Evolutionary conservation across 2,888 invertebrate genomes (phyloP).

Genomic region (Drosophila lutescens): DNA sequence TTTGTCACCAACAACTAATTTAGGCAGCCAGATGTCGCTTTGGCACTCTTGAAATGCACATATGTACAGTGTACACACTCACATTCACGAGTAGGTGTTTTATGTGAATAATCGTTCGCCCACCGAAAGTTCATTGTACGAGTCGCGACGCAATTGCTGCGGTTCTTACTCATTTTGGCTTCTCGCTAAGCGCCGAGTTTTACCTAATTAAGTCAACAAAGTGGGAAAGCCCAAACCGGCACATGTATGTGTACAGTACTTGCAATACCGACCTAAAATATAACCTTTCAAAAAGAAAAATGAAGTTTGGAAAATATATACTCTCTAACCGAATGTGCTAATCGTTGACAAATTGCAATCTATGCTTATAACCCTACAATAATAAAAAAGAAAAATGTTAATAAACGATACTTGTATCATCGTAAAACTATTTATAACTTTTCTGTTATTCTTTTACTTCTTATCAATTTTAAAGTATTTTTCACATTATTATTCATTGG

Average conservation of each 20-base stretch:
- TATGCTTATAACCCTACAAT: no score
- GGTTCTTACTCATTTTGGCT: slow-evolving; percentile 66
- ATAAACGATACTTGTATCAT: no score
- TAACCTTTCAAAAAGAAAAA: background rate
- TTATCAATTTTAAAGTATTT: no score
- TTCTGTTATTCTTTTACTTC: no score
- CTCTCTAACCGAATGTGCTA: no score
- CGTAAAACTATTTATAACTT: no score
- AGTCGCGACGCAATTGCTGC: slow-evolving; percentile 30
- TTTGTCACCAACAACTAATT: slow-evolving; percentile 15
- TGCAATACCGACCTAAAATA: background rate
- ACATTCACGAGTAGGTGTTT: slow-evolving; percentile 1
- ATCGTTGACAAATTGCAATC: background rate
- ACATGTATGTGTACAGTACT: background rate
- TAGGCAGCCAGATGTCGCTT: slow-evolving; percentile 21
- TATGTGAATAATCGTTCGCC: slow-evolving; percentile 19
- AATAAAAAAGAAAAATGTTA: no score
- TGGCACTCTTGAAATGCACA: slow-evolving; percentile 21
- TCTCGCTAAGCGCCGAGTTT: slow-evolving; percentile 56
- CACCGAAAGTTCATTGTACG: slow-evolving; percentile 31
- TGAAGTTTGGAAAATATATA: background rate
- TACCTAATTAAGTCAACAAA: slow-evolving; percentile 74
- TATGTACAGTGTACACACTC: slow-evolving; percentile 23
- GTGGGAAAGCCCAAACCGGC: slow-evolving; percentile 45
- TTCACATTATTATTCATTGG: no score